phyloP scores from a whole-genome alignment of 2,797 vertebrate genomes.

The Dendrocincla tyrannina region DNA sequence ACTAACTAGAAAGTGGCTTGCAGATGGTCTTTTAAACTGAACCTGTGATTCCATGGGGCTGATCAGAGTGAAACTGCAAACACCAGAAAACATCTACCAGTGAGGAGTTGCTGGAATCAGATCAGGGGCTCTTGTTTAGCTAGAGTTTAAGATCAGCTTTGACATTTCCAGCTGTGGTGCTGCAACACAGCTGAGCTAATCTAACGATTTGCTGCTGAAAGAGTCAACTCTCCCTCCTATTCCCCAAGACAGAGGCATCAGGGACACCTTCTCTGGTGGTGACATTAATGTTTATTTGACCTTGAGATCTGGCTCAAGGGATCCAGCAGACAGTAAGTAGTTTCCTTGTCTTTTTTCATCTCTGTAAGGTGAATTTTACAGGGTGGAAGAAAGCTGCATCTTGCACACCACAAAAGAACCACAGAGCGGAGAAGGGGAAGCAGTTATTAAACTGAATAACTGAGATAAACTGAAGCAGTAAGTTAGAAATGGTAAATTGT shows the following conservation, averaged over 20 bases:
- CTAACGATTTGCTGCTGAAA: not conserved
- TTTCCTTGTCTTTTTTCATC: not conserved
- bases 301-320: not conserved
- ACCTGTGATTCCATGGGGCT: not conserved
- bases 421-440: not conserved
- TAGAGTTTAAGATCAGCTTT: not conserved
- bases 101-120: not conserved
- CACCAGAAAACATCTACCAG: not conserved
- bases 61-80: not conserved
- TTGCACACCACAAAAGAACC: not conserved
- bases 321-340: not conserved
- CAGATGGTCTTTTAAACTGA: not conserved
- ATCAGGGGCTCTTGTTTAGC: not conserved
- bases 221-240: not conserved
- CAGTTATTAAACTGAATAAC: not conserved
- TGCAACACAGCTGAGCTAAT: not conserved
- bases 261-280: not conserved
- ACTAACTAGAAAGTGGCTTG: not conserved
- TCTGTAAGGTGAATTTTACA: not conserved
- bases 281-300: not conserved
- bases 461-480: not conserved
- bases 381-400: not conserved
- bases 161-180: not conserved
- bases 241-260: not conserved
- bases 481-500: not conserved